Percentiles rank a stretch among this genome's conserved stretches.
Evolutionary conservation across 2,113 vertebrate species (phyloP).

Genomic region (Circaetus cinerascens): DNA sequence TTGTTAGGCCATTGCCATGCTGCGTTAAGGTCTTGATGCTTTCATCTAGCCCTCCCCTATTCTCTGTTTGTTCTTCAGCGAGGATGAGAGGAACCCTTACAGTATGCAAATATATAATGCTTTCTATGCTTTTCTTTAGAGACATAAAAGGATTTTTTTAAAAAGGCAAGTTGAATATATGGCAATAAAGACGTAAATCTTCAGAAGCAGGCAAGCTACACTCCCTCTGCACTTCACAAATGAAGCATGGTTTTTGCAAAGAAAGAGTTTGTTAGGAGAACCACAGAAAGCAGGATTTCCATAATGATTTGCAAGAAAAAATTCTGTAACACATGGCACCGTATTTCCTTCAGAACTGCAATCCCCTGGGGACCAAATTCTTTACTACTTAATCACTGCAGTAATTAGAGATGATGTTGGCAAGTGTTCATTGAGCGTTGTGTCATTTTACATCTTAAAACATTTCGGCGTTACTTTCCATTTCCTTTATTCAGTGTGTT

Average conservation of each 20-base stretch:
- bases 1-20: slow-evolving; percentile 53
- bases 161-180: slow-evolving; percentile 50
- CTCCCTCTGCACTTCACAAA: slow-evolving; percentile 57
- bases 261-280: slow-evolving; percentile 52
- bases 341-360: slow-evolving; percentile 62
- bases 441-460: slow-evolving; percentile 47
- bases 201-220: slow-evolving; percentile 23
- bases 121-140: slow-evolving; percentile 46
- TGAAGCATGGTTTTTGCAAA: slow-evolving; percentile 54
- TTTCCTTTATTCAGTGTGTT: neutral
- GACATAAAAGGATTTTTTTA: slow-evolving; percentile 31
- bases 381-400: slow-evolving; percentile 66
- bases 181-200: slow-evolving; percentile 47
- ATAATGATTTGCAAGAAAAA: slow-evolving; percentile 61
- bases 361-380: slow-evolving; percentile 53
- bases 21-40: slow-evolving; percentile 28
- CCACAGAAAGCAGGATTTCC: slow-evolving; percentile 49
- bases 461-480: slow-evolving; percentile 1
- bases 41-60: slow-evolving; percentile 46
- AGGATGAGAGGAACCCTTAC: slow-evolving; percentile 47
- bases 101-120: slow-evolving; percentile 59
- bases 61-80: slow-evolving; percentile 61
- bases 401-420: slow-evolving; percentile 71
- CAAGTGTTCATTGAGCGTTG: slow-evolving; percentile 36
- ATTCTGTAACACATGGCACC: slow-evolving; percentile 62